These are phyloP conservation scores for Semaprochilodus insignis DNA, from an alignment of 2,797 vertebrate genomes.

Conservation along the genomic window DNA sequence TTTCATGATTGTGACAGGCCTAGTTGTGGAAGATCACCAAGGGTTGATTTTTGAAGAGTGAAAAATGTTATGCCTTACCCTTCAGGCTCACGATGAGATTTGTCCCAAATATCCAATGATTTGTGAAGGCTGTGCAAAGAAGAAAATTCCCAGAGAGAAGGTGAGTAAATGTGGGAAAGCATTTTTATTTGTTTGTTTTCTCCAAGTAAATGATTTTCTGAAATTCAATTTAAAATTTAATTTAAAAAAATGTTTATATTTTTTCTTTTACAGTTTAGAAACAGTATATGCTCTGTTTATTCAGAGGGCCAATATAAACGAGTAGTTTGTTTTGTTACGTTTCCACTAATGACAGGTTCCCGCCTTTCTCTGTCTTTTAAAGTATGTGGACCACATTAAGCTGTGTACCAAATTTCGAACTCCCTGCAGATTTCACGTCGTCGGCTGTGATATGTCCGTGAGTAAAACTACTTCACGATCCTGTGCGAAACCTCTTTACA, in stretches of 20 bases:
- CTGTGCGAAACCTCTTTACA: neutral
- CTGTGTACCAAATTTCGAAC: slow-evolving; percentile 89
- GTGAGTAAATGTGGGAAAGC: slow-evolving; percentile 63
- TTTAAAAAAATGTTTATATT: too few relatives aligned
- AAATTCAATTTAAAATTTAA: too few relatives aligned
- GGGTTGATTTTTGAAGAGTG: neutral
- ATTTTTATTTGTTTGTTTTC: too few relatives aligned
- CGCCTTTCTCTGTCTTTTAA: slow-evolving; percentile 65
- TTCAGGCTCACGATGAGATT: slow-evolving; percentile 90
- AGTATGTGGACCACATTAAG: slow-evolving; percentile 96
- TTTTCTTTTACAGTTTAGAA: neutral
- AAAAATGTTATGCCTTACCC: slow-evolving; percentile 21
- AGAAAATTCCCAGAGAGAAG: slow-evolving; percentile 93
- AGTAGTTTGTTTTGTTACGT: neutral
- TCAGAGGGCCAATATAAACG: too few relatives aligned
- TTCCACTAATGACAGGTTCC: slow-evolving; percentile 37
- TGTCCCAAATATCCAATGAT: slow-evolving; percentile 95
- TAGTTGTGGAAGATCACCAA: neutral
- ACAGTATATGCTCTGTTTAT: neutral
- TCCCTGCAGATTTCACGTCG: slow-evolving; percentile 89
- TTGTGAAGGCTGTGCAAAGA: slow-evolving; percentile 92
- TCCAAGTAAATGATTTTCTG: neutral
- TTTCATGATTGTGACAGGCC: too few relatives aligned
- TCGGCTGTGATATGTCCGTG: slow-evolving; percentile 93
- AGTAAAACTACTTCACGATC: slow-evolving; percentile 74